Base-by-base conservation (phyloP, 2,888 invertebrate species). In the Chironomus tentans region DNA sequence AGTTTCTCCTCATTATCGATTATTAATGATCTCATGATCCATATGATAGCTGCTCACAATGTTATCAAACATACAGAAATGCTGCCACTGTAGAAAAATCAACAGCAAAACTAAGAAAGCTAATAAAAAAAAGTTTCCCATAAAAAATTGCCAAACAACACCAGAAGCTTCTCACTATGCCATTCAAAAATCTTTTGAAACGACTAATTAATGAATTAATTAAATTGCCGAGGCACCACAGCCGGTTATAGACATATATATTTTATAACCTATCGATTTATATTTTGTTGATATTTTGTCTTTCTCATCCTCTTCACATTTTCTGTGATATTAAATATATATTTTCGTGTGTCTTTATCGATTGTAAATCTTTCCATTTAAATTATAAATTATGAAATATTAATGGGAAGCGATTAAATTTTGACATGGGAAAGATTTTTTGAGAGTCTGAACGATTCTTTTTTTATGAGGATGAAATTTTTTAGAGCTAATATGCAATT, bases 381-480 rank as follows among this genome's bases (percentile, higher is more conserved):
- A 70, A 70, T 70, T 48, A 70, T 70, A 70, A 70, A 70, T 70
- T 70, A 70, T 70, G 47, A 70, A 70, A 70, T 70, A 70, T 70
- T 70, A 70, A 70, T 70, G 70, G 48, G 48, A 47, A 13, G 15
- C 70, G 70, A 70, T 70, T 21, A 70, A 70, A 22, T 48, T 70
- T 48, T 70, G 70, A 70, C 70, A 70, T 70, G 70, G 70, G 70
- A 70, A 70, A 70, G 70, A 46, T 69, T 15, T 56, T 22, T 65
- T 6, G 65, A 7, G 65, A 22, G 21, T 24, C 21, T 24, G 21
- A 65, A 65, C 24, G 21, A 56, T 56, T 5, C 18, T 21, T 65
- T 10, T 24, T 65, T 65, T 65, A 22, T 18, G 62, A 18, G 7
- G 4, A 15, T 65, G 22, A 65, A 7, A 13, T 65, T 12, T 18